These are phyloP conservation scores for Anhinga anhinga DNA, from an alignment of 2,113 vertebrate genomes.

Conservation along the genomic window DNA sequence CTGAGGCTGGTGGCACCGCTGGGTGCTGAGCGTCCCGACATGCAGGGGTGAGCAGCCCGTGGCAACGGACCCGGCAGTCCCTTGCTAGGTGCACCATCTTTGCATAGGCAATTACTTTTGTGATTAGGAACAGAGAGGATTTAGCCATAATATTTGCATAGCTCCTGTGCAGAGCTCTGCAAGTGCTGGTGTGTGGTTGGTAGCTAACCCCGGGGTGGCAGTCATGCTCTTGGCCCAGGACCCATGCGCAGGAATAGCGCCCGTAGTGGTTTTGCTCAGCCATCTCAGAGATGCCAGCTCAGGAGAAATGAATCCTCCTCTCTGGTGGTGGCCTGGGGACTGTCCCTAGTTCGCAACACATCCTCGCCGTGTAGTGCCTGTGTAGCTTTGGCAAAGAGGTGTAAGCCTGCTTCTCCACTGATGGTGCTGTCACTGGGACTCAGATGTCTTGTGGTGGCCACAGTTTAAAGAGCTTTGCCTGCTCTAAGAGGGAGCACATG, in stretches of 20 bases:
- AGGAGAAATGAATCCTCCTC: background rate
- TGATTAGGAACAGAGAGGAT: background rate
- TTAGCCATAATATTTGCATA: conserved; percentile 18
- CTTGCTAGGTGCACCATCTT: background rate
- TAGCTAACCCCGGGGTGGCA: accelerated
- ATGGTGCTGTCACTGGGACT: background rate
- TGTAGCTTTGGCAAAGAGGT: background rate
- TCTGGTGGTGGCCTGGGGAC: background rate
- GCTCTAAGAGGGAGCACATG: background rate
- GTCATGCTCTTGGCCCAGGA: accelerated
- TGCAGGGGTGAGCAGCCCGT: background rate
- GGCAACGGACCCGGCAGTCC: background rate
- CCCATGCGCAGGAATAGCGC: accelerated
- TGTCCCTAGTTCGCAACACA: background rate
- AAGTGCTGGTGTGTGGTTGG: accelerated
- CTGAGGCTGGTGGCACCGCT: background rate
- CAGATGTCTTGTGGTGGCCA: background rate
- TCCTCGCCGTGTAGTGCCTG: background rate
- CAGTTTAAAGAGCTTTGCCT: background rate
- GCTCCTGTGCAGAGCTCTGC: background rate
- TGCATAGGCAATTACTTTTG: background rate
- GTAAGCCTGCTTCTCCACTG: background rate
- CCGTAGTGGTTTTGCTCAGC: background rate
- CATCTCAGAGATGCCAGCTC: accelerated
- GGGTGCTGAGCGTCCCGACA: background rate